Evolutionary conservation across 30 jellyfish, hydroid and myxozoan genomes (phyloP).

Genomic region (Aurelia aurita): DNA sequence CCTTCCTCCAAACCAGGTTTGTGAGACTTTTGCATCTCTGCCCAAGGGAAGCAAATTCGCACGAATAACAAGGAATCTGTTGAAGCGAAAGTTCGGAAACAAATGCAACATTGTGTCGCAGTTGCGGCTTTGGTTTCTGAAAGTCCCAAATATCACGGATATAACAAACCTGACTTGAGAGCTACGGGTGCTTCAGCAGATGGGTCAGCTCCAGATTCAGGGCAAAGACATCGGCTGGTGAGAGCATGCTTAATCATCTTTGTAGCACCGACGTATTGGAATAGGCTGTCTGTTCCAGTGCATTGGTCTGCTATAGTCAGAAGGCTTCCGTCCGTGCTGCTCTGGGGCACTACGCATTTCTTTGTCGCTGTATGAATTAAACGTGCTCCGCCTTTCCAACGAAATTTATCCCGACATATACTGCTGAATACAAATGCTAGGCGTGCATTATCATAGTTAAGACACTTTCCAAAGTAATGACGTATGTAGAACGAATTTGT

Average conservation of each 20-base stretch:
- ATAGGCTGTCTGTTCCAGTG: slow-evolving; percentile 42
- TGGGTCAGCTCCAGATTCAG: background rate
- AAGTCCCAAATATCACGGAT: no score
- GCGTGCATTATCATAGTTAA: slow-evolving; percentile 15
- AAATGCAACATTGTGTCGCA: no score
- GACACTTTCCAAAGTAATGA: slow-evolving; percentile 51
- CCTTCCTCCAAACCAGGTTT: no score
- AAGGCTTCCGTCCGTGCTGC: background rate
- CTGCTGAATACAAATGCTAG: slow-evolving; percentile 8
- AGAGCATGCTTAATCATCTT: slow-evolving; percentile 13
- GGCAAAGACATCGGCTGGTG: slow-evolving; percentile 22
- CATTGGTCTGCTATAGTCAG: slow-evolving; percentile 25
- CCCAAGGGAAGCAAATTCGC: no score
- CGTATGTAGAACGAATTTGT: slow-evolving; percentile 14
- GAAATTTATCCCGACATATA: slow-evolving; percentile 48
- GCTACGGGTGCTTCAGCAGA: background rate
- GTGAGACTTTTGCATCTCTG: no score
- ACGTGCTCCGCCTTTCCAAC: slow-evolving; percentile 53
- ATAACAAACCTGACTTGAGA: background rate
- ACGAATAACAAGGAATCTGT: no score
- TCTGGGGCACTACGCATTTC: slow-evolving; percentile 22
- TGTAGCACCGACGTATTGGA: slow-evolving; percentile 24
- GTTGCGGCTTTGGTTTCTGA: no score
- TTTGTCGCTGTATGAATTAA: slow-evolving; percentile 24
- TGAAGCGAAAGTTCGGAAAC: no score